Evolutionary conservation across 2,113 vertebrate species (phyloP), one percentile per base, ranked within the genome.

Genomic region (Hepsetus odoe): DNA sequence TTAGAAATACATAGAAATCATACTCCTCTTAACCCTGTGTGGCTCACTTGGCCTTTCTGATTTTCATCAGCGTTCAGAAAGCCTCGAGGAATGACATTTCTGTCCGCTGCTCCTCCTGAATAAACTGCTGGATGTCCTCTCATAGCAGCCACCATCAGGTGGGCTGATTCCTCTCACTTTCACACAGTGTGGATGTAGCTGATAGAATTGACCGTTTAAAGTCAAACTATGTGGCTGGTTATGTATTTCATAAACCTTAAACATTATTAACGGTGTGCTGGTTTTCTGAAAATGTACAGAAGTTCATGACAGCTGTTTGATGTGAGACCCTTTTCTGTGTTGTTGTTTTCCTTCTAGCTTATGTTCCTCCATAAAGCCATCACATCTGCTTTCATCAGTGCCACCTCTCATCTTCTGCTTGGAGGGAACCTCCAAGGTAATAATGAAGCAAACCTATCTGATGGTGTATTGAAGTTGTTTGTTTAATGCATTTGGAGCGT

Each of bases 61-160:
- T 65, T 75, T 74, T 77, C 70, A 59, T 32, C 56, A 77, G 69
- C 59, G 44, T 70, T 59, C 18, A n/a, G 14, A 51, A 42, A 68
- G 35, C 33, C 40, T 58, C 33, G 64, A 91, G 91, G 91, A 90
- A 92, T 92, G 91, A 92, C 90, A 88, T 87, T 85, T 89, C 85
- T 89, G 89, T 89, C 87, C 85, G 89, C 89, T 76, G 90, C 90
- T 82, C 87, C 89, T 88, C 91, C 91, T 85, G 89, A 91, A 89
- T 92, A 90, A 88, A 89, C 87, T 90, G 90, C 92, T 92, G 91
- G 91, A 93, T 92, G 91, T 90, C 89, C 90, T 87, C 88, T 90
- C 86, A 89, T 72, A 80, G n/a, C 74, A 75, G 61, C 40, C 71
- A 84, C 88, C 88, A 65, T 80, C 88, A 93, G 92, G 92, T 93